Conservation (phyloP, 2,888 invertebrate genomes). For the Ligdia adustata region DNA sequence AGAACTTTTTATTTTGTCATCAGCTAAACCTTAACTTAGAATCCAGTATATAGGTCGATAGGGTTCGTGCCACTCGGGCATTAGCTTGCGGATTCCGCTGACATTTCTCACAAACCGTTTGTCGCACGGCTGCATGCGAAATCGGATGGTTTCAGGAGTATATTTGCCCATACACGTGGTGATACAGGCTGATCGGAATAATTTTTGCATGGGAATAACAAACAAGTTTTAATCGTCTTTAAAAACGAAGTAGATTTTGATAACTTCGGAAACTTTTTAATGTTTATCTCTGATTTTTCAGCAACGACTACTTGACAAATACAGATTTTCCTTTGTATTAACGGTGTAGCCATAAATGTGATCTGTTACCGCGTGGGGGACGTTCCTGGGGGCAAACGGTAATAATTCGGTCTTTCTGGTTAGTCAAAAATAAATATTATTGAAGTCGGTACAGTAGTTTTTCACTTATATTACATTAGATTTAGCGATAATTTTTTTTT, state of each 20-base stretch:
- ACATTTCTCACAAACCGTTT: conserved; percentile 66
- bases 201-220: not conserved
- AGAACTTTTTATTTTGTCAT: conserved; percentile 1
- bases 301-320: no score
- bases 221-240: not conserved
- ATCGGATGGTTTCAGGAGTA: conserved; percentile 59
- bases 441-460: no score
- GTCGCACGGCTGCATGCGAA: conserved; percentile 64
- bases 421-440: no score
- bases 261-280: no score
- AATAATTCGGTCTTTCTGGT: no score
- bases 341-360: no score
- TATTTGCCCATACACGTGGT: conserved; percentile 54
- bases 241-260: not conserved
- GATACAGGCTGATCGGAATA: conserved; percentile 40
- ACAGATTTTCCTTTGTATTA: no score
- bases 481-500: no score
- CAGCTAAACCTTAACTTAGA: conserved; percentile 30
- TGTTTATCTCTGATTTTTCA: no score
- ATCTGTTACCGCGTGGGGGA: no score
- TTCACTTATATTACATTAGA: no score
- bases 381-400: no score
- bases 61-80: conserved; percentile 57
- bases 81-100: conserved; percentile 64
- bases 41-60: conserved; percentile 59